phyloP scores from a whole-genome alignment of 1,140 invertebrate genomes.

The Drosophila micromelanica region DNA sequence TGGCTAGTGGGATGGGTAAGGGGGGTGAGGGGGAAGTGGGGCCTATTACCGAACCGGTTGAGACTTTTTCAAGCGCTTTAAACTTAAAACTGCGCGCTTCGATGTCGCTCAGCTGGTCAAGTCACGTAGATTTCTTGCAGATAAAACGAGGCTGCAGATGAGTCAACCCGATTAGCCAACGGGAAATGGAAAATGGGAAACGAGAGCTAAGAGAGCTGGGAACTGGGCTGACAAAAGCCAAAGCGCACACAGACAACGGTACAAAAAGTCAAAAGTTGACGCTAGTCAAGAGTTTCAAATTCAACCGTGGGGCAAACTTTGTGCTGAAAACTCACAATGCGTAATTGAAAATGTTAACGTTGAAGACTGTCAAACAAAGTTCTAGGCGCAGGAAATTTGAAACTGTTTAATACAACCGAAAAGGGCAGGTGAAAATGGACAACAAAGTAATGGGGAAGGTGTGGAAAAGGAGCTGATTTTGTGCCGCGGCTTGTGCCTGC shows the following conservation, averaged over 20 bases:
- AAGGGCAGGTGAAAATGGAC: conserved; percentile 15
- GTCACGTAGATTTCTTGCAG: conserved; percentile 43
- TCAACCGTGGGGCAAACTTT: background rate
- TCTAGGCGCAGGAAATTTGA: conserved; percentile 46
- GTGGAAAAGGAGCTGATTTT: background rate
- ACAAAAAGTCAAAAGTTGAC: conserved; percentile 20
- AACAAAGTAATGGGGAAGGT: background rate
- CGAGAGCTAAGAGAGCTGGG: background rate
- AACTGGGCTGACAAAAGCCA: background rate
- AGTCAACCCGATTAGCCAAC: conserved; percentile 21
- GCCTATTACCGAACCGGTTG: conserved; percentile 32
- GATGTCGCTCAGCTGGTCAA: conserved; percentile 31
- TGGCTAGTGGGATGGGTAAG: background rate
- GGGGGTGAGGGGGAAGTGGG: background rate
- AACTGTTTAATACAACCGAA: conserved; percentile 18
- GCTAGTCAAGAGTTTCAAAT: background rate
- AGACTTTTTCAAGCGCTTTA: conserved; percentile 21
- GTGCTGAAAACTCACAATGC: background rate
- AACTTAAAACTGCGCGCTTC: conserved; percentile 15
- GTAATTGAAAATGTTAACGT: conserved; percentile 59
- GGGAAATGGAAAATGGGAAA: background rate
- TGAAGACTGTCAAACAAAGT: conserved; percentile 42
- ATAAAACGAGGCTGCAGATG: conserved; percentile 21
- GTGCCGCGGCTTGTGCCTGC: conserved; percentile 6
- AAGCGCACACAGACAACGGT: too few species aligned